A percentile compares a stretch with the other conserved stretches of the same genome.
phyloP scores from a whole-genome alignment of 2,888 invertebrate genomes.

The Lissocephala sabroskyi region DNA sequence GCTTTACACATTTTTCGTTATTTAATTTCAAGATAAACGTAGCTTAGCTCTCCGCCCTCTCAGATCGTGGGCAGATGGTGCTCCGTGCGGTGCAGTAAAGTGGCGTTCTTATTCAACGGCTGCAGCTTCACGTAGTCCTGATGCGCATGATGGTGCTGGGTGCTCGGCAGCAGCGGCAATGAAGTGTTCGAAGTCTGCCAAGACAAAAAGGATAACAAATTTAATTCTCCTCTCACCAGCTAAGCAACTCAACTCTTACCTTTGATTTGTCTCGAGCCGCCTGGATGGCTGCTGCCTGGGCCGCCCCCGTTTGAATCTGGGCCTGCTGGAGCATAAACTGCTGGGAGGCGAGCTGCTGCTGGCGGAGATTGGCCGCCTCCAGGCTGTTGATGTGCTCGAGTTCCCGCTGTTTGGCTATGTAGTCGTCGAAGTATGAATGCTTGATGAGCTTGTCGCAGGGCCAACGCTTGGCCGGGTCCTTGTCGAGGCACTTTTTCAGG shows the following conservation, averaged over 20 bases:
- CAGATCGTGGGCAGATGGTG: slow-evolving; percentile 72
- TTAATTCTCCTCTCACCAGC: no score
- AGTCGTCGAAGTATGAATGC: slow-evolving; percentile 94
- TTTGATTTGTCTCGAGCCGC: slow-evolving; percentile 76
- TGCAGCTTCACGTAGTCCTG: slow-evolving; percentile 67
- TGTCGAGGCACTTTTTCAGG: slow-evolving; percentile 94
- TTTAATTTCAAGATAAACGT: no score
- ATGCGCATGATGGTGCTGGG: slow-evolving; percentile 65
- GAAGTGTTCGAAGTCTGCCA: slow-evolving; percentile 73
- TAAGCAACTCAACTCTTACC: slow-evolving; percentile 65
- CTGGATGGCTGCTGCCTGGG: slow-evolving; percentile 49
- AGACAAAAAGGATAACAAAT: no score
- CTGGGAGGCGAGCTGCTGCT: slow-evolving; percentile 61
- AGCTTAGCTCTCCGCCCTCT: slow-evolving; percentile 16
- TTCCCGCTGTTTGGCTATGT: slow-evolving; percentile 85
- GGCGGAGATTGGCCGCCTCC: slow-evolving; percentile 59
- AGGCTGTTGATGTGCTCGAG: slow-evolving; percentile 69
- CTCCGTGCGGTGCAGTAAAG: slow-evolving; percentile 67
- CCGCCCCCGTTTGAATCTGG: slow-evolving; percentile 51
- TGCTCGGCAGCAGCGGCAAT: slow-evolving; percentile 70
- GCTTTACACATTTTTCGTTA: no score
- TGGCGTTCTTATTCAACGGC: slow-evolving; percentile 67
- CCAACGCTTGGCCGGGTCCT: slow-evolving; percentile 93
- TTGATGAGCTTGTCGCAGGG: slow-evolving; percentile 91
- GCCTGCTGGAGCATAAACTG: slow-evolving; percentile 56